Evolutionary conservation across 2,113 vertebrate species (phyloP).

Genomic region (Phyllostomus hastatus): DNA sequence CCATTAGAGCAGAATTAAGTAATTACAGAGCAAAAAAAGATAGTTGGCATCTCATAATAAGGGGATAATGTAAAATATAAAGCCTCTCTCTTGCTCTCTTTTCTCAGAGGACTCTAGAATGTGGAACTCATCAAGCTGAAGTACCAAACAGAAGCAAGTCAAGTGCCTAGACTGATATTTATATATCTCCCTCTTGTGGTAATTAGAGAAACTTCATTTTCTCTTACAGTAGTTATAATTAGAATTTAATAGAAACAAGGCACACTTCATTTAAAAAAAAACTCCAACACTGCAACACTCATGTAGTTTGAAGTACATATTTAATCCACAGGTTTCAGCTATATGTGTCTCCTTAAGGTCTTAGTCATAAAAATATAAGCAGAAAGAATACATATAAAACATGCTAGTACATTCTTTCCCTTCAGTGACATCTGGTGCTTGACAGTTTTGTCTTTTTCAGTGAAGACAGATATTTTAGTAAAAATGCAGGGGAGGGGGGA

Average conservation of each 20-base stretch:
- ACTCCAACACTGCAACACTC: background rate
- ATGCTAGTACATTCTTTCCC: constrained; percentile 18
- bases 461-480: constrained; percentile 25
- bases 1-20: constrained; percentile 61
- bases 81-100: constrained; percentile 24
- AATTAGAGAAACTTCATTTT: constrained; percentile 66
- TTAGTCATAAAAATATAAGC: constrained; percentile 7
- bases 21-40: constrained; percentile 66
- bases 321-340: background rate
- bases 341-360: background rate
- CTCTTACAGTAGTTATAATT: constrained; percentile 3
- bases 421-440: constrained; percentile 27
- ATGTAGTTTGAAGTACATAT: constrained; percentile 26
- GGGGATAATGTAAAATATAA: constrained; percentile 54
- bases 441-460: background rate
- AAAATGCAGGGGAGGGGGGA: background rate
- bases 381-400: background rate
- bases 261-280: background rate
- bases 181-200: constrained; percentile 48
- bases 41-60: constrained; percentile 55
- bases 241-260: constrained; percentile 8
- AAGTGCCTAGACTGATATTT: constrained; percentile 15
- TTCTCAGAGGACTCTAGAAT: constrained; percentile 61
- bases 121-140: constrained; percentile 60
- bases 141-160: constrained; percentile 52